A percentile compares a stretch with the other conserved stretches of the same genome.
Evolutionary conservation across 1,140 invertebrate species (phyloP).

Genomic region (Tetramorium parvispinum): DNA sequence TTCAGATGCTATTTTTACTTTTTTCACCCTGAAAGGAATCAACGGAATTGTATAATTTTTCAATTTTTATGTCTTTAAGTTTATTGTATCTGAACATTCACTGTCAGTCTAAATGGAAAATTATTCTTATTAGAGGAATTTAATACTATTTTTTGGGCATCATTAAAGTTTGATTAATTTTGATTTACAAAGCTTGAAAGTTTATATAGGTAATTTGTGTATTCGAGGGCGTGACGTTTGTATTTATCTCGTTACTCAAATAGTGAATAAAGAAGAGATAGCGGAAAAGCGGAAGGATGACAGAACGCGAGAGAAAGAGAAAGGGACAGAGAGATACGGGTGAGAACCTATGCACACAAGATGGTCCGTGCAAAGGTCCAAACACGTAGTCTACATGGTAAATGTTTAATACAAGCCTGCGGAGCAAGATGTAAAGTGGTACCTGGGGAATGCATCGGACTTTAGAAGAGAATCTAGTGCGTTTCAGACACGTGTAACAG

Average conservation of each 20-base stretch:
- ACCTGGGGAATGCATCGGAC: conserved; percentile 50
- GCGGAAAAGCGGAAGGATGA: background rate
- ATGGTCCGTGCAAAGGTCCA: conserved; percentile 52
- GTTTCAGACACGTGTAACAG: conserved; percentile 31
- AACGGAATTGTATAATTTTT: background rate
- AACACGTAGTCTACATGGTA: conserved; percentile 61
- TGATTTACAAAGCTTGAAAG: conserved; percentile 55
- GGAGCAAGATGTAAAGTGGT: conserved; percentile 54
- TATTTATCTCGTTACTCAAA: conserved; percentile 50
- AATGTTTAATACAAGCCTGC: conserved; percentile 66
- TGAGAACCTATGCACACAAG: conserved; percentile 47
- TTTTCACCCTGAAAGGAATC: background rate
- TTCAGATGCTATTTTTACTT: background rate
- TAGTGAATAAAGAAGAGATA: conserved; percentile 27
- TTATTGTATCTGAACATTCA: background rate
- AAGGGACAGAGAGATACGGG: background rate
- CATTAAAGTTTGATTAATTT: background rate
- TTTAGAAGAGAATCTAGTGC: conserved; percentile 48
- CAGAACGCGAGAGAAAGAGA: background rate
- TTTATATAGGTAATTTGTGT: conserved; percentile 31
- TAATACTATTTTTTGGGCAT: background rate
- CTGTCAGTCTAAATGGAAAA: background rate
- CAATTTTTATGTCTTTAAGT: background rate
- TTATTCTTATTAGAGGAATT: background rate
- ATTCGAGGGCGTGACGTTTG: conserved; percentile 35